These are phyloP conservation scores for Cassiopea xamachana DNA, from an alignment of 30 jellyfish, hydroid and myxozoan species.

Conservation along the genomic window DNA sequence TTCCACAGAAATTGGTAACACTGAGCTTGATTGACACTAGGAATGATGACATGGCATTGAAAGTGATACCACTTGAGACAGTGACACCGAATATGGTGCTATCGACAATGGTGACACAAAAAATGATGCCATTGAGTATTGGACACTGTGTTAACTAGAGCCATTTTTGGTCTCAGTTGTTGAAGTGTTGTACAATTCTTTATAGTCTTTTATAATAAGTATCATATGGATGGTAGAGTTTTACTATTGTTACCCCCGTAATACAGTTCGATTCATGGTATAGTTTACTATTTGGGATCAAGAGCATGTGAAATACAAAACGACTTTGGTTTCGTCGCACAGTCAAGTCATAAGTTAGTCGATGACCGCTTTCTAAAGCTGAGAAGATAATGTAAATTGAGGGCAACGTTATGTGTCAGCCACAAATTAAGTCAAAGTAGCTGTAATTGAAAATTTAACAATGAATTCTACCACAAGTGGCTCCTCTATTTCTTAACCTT, in stretches of 20 bases:
- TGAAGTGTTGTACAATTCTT: too few relatives aligned
- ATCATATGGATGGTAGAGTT: not conserved
- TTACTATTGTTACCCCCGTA: constrained; percentile 27
- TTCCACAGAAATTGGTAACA: too few relatives aligned
- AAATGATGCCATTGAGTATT: too few relatives aligned
- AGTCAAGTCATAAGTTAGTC: constrained; percentile 10
- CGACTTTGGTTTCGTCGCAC: constrained; percentile 58
- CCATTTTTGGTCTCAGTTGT: too few relatives aligned
- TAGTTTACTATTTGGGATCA: constrained; percentile 48
- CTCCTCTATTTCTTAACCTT: constrained; percentile 6
- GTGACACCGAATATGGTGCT: too few relatives aligned
- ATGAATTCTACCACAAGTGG: constrained; percentile 36
- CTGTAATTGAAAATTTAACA: constrained; percentile 40
- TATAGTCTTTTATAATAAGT: not conserved
- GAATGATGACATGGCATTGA: too few relatives aligned
- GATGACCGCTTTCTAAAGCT: constrained; percentile 57
- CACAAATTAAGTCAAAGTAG: constrained; percentile 44
- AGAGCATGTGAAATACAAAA: constrained; percentile 12
- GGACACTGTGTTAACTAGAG: too few relatives aligned
- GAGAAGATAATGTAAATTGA: constrained; percentile 41
- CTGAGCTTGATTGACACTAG: too few relatives aligned
- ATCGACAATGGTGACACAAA: too few relatives aligned
- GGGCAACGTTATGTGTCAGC: constrained; percentile 66
- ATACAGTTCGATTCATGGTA: not conserved
- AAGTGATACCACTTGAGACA: too few relatives aligned